Evolutionary conservation across 1,140 invertebrate genomes (phyloP), one percentile per base, ranked within the genome.

Genomic region (Bombus waltoni): DNA sequence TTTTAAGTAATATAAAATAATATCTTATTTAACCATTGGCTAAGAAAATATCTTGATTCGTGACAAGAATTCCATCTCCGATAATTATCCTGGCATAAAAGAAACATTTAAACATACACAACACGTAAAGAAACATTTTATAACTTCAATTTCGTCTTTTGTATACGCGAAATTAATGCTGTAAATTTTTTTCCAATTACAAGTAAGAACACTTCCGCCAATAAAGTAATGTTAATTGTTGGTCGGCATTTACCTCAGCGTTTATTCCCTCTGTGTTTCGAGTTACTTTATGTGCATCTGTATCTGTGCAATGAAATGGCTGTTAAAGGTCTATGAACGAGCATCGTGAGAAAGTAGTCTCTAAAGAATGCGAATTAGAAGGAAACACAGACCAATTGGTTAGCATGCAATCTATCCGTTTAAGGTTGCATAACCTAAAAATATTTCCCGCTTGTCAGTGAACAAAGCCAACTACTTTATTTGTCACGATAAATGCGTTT

Each of bases 301-400:
- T 47, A 38, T 53, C 28, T 42, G 32, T 80, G 13, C 42, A 38
- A 68, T 47, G 42, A 18, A 78, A 65, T 13, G 0, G 6, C 32
- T 65, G n/a, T 15, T 62, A 77, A 75, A 75, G 22, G 15, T 32
- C 32, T 82, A 87, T 81, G 88, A 87, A 81, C 70, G 82, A 85
- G 76, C 83, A 81, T 87, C 88, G 77, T 80, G 66, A 53, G 66
- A 80, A 80, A 80, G 42, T 80, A 81, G 81, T 84, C 81, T 79
- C 75, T 28, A 57, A 81, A 70, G 71, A 81, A 73, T 81, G 65
- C 38, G 57, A 62, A 32, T 81, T 47, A 44, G 35, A 71, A 28
- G 25, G 32, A 66, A 79, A 68, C 40, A 28, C 25, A 22, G 32
- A 66, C 11, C 38, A 32, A 72, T 73, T 62, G 57, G 53, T 42